Evolutionary conservation across 2,797 vertebrate species (phyloP), one percentile per base, ranked within the genome.

Genomic region (Acrossocheilus fasciatus): DNA sequence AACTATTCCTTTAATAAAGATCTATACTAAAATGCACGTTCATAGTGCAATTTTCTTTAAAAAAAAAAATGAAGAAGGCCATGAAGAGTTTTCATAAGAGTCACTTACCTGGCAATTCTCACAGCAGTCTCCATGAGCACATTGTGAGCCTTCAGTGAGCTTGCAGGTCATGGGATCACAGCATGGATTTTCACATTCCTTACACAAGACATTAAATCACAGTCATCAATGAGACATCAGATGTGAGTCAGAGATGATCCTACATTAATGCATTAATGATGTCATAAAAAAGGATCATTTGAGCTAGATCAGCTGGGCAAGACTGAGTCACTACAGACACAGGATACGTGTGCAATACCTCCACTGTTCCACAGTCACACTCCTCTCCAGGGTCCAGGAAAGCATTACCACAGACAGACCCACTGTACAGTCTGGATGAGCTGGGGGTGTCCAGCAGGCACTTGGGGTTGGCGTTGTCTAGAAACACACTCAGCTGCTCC

Each of bases 311-410:
- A 54, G 30, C 54, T 76, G 20, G 62, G n/a, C 52, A 72, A 47
- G 30, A 84, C 12, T 34, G 62, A 82, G 59, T 84, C 20, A 57
- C 4, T 12, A 62, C 39, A 39, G 18, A 57, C 50, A 23, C 18
- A 64, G 77, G 77, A 64, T 45, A 41, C 41, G 36, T 77, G 52
- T 20, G 36, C 15, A 47, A 17, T 87, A 98, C 98, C 97, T 97
- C 89, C 0, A 81, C 93, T 0, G 87, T 91, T 72, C 98, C 97
- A 0, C 98, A 99, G 94, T 99, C 98, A 0, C 98, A 99, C 86
- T 98, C 95, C 91, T 99, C 98, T 41, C 97, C 97, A 0, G 89
- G 90, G 82, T 99, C 98, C 91, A 98, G 88, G 2, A 98, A 95
- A 84, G 89, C 93, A 79, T 99, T 97, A 26, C 97, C 97, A 0